A percentile compares a stretch with the other conserved stretches of the same genome.
Evolutionary conservation across 2,888 invertebrate genomes (phyloP).

Genomic region (Meliscaeva auricollis): DNA sequence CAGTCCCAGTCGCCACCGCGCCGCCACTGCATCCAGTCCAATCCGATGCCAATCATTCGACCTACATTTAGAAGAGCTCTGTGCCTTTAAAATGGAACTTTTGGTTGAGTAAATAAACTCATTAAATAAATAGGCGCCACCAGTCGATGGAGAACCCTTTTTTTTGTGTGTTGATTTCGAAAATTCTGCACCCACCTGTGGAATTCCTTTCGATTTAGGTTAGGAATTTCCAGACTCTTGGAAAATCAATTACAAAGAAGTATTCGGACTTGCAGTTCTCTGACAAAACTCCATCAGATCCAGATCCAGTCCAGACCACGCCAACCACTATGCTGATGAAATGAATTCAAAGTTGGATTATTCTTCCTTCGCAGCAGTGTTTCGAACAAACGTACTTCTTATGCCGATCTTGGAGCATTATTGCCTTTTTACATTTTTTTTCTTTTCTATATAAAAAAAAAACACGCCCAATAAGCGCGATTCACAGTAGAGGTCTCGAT

Average conservation of each 20-base stretch:
- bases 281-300: background rate
- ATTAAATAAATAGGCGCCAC: conserved; percentile 64
- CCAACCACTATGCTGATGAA: conserved; percentile 18
- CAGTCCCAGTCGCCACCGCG: background rate
- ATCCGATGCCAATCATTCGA: conserved; percentile 70
- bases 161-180: conserved; percentile 16
- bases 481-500: conserved; percentile 20
- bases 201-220: conserved; percentile 30
- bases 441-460: background rate
- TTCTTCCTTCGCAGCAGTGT: background rate
- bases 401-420: conserved; percentile 25
- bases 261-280: too few species aligned
- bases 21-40: background rate
- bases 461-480: conserved; percentile 22
- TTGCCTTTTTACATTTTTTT: background rate
- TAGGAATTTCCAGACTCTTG: conserved; percentile 45
- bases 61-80: conserved; percentile 49
- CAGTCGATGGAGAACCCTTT: conserved; percentile 4
- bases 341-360: conserved; percentile 9
- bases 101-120: conserved; percentile 55
- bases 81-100: conserved; percentile 1
- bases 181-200: conserved; percentile 60
- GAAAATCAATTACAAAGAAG: conserved; percentile 36
- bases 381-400: background rate
- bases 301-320: background rate